Percentiles rank a stretch among this genome's conserved stretches.
These are phyloP conservation scores for Cololabis saira DNA, from an alignment of 2,113 vertebrate species.

Conservation along the genomic window DNA sequence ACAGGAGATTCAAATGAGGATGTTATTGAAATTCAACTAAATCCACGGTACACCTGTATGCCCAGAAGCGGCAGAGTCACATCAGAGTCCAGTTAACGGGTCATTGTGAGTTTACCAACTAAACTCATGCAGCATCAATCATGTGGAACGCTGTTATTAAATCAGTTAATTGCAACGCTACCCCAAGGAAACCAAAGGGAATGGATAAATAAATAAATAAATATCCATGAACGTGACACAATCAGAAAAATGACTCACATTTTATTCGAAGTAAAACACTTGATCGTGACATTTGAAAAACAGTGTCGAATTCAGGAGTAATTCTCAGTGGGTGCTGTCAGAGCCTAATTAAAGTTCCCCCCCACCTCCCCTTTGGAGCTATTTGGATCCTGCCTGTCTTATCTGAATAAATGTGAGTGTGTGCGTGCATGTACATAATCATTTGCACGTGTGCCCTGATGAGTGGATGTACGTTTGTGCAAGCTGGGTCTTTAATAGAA, in stretches of 20 bases:
- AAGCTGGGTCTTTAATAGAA: conserved; percentile 23
- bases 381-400: conserved; percentile 30
- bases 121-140: conserved; percentile 28
- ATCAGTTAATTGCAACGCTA: conserved; percentile 55
- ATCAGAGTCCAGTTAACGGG: conserved; percentile 24
- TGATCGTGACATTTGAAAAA: conserved; percentile 77
- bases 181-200: conserved; percentile 14
- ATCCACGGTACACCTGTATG: too few relatives aligned
- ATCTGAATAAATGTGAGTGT: not conserved
- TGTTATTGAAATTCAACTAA: too few relatives aligned
- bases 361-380: conserved; percentile 31
- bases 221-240: conserved; percentile 32
- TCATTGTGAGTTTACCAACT: conserved; percentile 36
- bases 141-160: conserved; percentile 49
- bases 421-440: conserved; percentile 1
- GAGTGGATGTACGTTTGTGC: conserved; percentile 19
- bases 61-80: too few relatives aligned
- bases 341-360: conserved; percentile 72
- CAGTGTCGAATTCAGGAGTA: conserved; percentile 70
- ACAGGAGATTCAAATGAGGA: too few relatives aligned
- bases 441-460: conserved; percentile 12
- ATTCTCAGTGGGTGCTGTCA: conserved; percentile 67
- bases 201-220: conserved; percentile 25
- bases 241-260: conserved; percentile 63
- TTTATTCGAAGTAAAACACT: conserved; percentile 64